Percentiles rank a stretch among this genome's conserved stretches.
Conservation (phyloP, 2,888 invertebrate species). For the Lycia hirtaria region DNA sequence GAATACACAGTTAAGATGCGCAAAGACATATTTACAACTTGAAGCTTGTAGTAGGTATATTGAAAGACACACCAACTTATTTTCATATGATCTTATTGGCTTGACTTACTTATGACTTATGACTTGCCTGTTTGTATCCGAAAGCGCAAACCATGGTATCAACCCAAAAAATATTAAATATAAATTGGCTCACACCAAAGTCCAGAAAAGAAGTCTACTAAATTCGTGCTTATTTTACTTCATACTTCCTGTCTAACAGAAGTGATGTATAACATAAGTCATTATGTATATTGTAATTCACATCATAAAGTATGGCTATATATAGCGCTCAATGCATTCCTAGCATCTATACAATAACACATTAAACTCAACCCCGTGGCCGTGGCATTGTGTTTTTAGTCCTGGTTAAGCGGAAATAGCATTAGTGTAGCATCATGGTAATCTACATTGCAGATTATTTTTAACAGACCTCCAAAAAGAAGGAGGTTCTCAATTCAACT, state of each 20-base stretch:
- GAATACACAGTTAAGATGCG: too few species aligned
- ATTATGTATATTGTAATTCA: constrained; percentile 8
- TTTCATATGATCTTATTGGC: too few species aligned
- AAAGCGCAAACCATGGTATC: too few species aligned
- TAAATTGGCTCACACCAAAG: background rate
- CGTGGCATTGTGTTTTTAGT: constrained; percentile 9
- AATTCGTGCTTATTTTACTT: background rate
- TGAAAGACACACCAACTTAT: too few species aligned
- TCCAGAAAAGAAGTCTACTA: background rate
- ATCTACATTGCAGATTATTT: too few species aligned
- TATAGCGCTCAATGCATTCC: constrained; percentile 33
- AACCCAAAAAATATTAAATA: too few species aligned
- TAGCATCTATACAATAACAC: constrained; percentile 35
- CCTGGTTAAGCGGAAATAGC: constrained; percentile 6
- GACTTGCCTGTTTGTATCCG: too few species aligned
- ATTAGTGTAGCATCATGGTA: background rate
- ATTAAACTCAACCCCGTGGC: constrained; percentile 14
- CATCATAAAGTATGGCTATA: constrained; percentile 19
- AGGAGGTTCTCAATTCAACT: too few species aligned
- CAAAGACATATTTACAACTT: too few species aligned
- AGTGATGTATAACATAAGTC: background rate
- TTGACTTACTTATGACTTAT: too few species aligned
- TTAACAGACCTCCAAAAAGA: too few species aligned
- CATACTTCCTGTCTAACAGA: constrained; percentile 3
- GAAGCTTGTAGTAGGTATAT: too few species aligned